These are phyloP conservation scores for Drosophila cognata DNA, from an alignment of 2,888 invertebrate species.

Conservation along the genomic window DNA sequence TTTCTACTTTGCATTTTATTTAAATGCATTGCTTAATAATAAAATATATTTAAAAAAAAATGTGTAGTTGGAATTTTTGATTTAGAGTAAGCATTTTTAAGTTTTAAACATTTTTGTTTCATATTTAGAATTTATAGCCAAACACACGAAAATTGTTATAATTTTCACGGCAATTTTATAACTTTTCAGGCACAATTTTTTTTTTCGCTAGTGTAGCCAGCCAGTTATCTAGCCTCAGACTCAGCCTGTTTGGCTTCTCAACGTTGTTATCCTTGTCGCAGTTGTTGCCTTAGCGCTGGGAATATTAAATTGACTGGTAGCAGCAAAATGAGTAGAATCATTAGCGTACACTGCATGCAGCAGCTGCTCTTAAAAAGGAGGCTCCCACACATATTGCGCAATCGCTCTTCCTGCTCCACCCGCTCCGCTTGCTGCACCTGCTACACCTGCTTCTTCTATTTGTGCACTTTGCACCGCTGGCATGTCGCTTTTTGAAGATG, in stretches of 20 bases:
- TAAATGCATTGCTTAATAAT: too few species aligned
- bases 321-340: slow-evolving; percentile 78
- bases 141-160: not conserved
- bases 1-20: too few species aligned
- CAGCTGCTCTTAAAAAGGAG: slow-evolving; percentile 1
- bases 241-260: slow-evolving; percentile 39
- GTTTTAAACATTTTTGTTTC: too few species aligned
- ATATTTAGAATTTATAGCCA: too few species aligned
- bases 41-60: too few species aligned
- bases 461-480: slow-evolving; percentile 36
- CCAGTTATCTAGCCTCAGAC: slow-evolving; percentile 6
- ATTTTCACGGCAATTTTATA: not conserved
- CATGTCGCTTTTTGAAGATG: slow-evolving; percentile 73
- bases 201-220: not conserved
- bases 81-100: not conserved
- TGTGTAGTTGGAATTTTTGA: too few species aligned
- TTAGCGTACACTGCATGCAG: slow-evolving; percentile 64
- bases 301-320: slow-evolving; percentile 80
- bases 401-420: slow-evolving; percentile 32
- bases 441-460: slow-evolving; percentile 8
- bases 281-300: slow-evolving; percentile 44
- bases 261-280: slow-evolving; percentile 49
- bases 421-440: slow-evolving; percentile 26
- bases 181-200: not conserved
- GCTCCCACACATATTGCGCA: slow-evolving; percentile 70